Percentiles rank a stretch among this genome's conserved stretches.
Conservation (phyloP, 2,113 vertebrate species). For the Tautogolabrus adspersus region DNA sequence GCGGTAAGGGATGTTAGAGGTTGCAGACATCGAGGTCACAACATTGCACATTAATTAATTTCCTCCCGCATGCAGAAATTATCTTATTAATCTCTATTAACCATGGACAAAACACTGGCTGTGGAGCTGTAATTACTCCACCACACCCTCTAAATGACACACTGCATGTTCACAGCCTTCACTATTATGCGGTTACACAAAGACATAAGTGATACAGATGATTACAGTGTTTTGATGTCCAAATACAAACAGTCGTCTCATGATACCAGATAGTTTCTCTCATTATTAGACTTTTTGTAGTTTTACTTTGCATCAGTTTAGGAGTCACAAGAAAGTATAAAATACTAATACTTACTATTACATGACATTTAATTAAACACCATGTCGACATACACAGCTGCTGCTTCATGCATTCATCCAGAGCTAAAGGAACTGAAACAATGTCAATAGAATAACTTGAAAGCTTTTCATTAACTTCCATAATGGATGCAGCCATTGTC, state of each 20-base stretch:
- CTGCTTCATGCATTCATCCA: background rate
- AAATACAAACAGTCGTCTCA: background rate
- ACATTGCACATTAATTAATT: slow-evolving; percentile 51
- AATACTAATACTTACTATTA: too few relatives aligned
- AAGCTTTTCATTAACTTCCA: slow-evolving; percentile 19
- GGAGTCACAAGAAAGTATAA: too few relatives aligned
- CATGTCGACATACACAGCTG: background rate
- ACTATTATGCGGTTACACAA: slow-evolving; percentile 15
- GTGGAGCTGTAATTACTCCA: slow-evolving; percentile 44
- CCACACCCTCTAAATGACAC: slow-evolving; percentile 24
- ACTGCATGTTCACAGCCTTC: background rate
- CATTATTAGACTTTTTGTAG: background rate
- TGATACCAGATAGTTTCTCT: background rate
- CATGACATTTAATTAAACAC: background rate
- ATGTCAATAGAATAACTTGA: background rate
- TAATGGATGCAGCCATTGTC: slow-evolving; percentile 24
- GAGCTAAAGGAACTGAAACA: background rate
- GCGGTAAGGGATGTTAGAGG: slow-evolving; percentile 35
- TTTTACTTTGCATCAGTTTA: too few relatives aligned
- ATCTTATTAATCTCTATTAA: slow-evolving; percentile 68
- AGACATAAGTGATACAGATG: background rate
- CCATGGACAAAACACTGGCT: slow-evolving; percentile 34
- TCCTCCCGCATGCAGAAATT: slow-evolving; percentile 37
- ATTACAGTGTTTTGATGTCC: background rate
- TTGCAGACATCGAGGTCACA: slow-evolving; percentile 52